A percentile compares a stretch with the other conserved stretches of the same genome.
Conservation (phyloP, 92 coral and sea anemone species). For the Isaurus tuberculatus region DNA sequence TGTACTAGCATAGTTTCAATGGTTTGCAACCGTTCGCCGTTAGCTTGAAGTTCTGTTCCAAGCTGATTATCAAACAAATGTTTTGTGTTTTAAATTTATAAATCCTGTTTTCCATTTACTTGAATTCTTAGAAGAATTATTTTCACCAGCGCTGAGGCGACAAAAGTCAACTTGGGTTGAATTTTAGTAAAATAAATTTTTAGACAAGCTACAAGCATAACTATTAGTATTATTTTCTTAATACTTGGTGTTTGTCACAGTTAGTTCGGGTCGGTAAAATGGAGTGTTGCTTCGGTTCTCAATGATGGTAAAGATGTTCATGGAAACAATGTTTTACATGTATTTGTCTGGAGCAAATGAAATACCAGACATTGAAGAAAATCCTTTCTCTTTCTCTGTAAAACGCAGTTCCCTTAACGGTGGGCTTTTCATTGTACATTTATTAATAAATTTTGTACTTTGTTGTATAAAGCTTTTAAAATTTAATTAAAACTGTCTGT, state of each 20-base stretch:
- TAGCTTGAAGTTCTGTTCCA: not conserved
- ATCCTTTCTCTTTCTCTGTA: not conserved
- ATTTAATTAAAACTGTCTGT: constrained; percentile 8
- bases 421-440: not conserved
- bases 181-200: no score
- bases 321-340: not conserved
- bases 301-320: not conserved
- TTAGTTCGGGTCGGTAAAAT: no score
- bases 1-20: not conserved
- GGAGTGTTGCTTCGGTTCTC: not conserved
- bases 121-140: not conserved
- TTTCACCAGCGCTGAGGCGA: not conserved
- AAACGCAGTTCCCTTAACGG: not conserved
- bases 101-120: not conserved
- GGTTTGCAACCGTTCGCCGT: not conserved
- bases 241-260: not conserved
- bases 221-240: no score
- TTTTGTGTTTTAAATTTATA: not conserved
- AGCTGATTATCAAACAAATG: not conserved
- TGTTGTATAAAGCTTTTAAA: constrained; percentile 3
- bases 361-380: constrained; percentile 6
- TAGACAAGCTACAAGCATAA: no score
- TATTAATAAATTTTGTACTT: constrained; percentile 3
- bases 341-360: not conserved
- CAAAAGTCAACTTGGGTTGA: no score